A percentile compares a stretch with the other conserved stretches of the same genome.
phyloP scores from a whole-genome alignment of 2,888 invertebrate genomes.

The Malacosoma neustria region DNA sequence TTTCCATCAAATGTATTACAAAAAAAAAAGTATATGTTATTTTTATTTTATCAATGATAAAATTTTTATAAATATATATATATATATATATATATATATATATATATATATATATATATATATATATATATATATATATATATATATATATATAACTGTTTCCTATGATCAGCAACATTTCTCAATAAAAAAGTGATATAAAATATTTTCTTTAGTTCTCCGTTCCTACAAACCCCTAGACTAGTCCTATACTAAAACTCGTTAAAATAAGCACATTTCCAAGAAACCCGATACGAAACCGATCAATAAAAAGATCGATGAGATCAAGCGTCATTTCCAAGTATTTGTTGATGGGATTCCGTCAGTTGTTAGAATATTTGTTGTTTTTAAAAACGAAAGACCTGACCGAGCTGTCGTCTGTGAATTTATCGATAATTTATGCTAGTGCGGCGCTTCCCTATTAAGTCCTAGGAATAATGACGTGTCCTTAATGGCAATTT shows the following conservation, averaged over 20 bases:
- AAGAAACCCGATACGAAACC: constrained; percentile 16
- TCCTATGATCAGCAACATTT: too few species aligned
- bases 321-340: constrained; percentile 24
- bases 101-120: too few species aligned
- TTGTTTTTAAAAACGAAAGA: constrained; percentile 4
- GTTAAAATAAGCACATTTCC: constrained; percentile 5
- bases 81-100: too few species aligned
- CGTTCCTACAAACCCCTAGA: not conserved
- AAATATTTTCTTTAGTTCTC: too few species aligned
- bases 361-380: constrained; percentile 23
- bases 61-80: too few species aligned
- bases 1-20: too few species aligned
- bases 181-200: too few species aligned
- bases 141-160: too few species aligned
- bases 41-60: too few species aligned
- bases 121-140: too few species aligned
- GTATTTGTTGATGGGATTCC: constrained; percentile 37
- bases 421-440: constrained; percentile 45
- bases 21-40: too few species aligned
- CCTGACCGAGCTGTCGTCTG: constrained; percentile 32
- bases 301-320: constrained; percentile 19
- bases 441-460: constrained; percentile 26
- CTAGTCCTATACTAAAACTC: not conserved
- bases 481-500: constrained; percentile 18
- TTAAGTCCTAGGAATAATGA: constrained; percentile 24